Conservation (phyloP, 2,797 vertebrate species). For the Garrulus glandarius region DNA sequence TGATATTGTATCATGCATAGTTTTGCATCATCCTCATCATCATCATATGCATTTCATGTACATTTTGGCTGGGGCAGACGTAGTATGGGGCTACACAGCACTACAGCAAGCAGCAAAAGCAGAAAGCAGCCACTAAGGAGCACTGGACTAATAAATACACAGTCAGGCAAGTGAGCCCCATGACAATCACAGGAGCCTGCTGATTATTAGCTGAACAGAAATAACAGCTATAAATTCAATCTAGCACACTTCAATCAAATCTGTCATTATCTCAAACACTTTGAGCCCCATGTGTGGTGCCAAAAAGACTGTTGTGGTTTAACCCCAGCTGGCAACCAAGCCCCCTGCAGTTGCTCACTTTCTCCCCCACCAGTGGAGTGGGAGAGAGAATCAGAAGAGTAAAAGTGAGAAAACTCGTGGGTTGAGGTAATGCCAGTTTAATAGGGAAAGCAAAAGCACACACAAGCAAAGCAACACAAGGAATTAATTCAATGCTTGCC, state of each 20-base stretch:
- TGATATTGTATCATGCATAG: neutral
- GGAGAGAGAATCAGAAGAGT: neutral
- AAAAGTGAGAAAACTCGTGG: neutral
- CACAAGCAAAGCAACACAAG: neutral
- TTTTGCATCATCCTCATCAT: neutral
- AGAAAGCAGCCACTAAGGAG: neutral
- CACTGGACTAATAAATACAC: neutral
- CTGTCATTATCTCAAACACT: neutral
- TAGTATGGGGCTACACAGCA: neutral
- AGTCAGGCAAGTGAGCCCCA: neutral
- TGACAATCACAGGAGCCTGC: neutral
- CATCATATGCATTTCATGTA: neutral
- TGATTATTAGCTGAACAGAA: neutral
- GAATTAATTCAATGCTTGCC: neutral
- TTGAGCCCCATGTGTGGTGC: neutral
- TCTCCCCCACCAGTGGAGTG: neutral
- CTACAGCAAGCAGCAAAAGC: neutral
- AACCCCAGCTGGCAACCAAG: neutral
- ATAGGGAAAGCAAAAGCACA: neutral
- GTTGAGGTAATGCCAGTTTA: neutral
- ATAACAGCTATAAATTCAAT: neutral
- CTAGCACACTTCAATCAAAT: neutral
- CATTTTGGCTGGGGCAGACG: neutral
- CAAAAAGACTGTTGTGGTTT: neutral
- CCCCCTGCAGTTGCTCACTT: neutral